Evolutionary conservation across 2,888 invertebrate genomes (phyloP), one percentile per base, ranked within the genome.

Genomic region (Microdon myrmicae): DNA sequence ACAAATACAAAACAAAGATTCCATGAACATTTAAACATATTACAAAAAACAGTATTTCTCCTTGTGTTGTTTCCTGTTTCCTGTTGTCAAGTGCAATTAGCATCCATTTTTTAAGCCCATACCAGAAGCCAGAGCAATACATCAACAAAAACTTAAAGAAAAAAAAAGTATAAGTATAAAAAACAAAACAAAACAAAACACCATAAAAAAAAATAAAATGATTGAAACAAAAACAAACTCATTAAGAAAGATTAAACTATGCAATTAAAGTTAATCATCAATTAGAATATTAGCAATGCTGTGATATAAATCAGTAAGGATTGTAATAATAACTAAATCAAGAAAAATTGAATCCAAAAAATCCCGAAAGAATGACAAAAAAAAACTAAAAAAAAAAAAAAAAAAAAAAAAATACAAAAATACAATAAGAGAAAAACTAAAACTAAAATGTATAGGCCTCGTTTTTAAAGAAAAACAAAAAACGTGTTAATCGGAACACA

Each of bases 221-320:
- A 49, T 19, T 38, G 44, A 22, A 13, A 38, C 20, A 38, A 10
- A 47, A 17, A 31, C 19, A 16, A 29, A 48, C 29, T 32, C 43
- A 51, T 13, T 8, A 44, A 44, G 17, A 16, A 20, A 48, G 51
- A 44, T 9, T 34, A 48, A 59, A 41, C 56, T 55, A 44, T 55
- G 48, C 61, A 58, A 58, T 44, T 58, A 58, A 47, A 47, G 31
- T 49, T 47, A 51, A 34, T 54, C 37, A 59, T 53, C 39, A 67
- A 59, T 54, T 60, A 68, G 61, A 61, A 60, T 58, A 67, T 68
- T 68, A 68, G 67, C 66, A 68, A 58, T 60, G 69, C 69, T 69
- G 69, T 69, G 69, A 69, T 69, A 69, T 66, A 67, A 67, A 60
- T 67, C 67, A 67, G 58, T 68, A 68, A 69, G 67, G 59, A 41